A percentile compares a stretch with the other conserved stretches of the same genome.
Conservation (phyloP, 2,797 vertebrate genomes). For the Takifugu ocellatus region DNA sequence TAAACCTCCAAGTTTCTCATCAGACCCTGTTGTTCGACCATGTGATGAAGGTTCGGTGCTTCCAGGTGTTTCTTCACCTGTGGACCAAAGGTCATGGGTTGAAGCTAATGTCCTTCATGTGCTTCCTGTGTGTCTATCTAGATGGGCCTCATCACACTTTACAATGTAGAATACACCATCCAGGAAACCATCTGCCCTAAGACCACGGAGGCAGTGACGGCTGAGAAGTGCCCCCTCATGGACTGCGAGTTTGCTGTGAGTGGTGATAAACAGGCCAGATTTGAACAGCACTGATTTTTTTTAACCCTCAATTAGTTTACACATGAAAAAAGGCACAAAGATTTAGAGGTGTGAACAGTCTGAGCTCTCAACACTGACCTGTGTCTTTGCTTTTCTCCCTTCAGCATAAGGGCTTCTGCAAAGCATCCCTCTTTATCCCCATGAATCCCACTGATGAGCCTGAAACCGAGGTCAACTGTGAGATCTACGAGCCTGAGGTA, state of each 20-base stretch:
- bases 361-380: not conserved
- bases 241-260: slow-evolving; percentile 77
- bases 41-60: too few species aligned
- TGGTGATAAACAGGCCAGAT: slow-evolving; percentile 7
- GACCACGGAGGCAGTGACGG: slow-evolving; percentile 1
- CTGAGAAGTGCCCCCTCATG: slow-evolving; percentile 62
- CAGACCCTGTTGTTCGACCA: too few species aligned
- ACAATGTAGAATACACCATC: slow-evolving; percentile 55
- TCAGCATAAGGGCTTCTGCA: slow-evolving; percentile 78
- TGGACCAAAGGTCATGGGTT: too few species aligned
- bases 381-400: slow-evolving; percentile 4
- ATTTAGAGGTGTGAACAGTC: too few species aligned
- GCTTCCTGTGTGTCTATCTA: slow-evolving; percentile 10
- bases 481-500: slow-evolving; percentile 76
- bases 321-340: too few species aligned
- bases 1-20: too few species aligned
- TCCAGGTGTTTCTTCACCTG: too few species aligned
- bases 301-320: not conserved
- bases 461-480: slow-evolving; percentile 41
- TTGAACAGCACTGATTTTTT: not conserved
- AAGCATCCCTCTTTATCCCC: slow-evolving; percentile 16
- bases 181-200: slow-evolving; percentile 64
- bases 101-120: not conserved
- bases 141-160: slow-evolving; percentile 24
- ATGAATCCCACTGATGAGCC: not conserved